Conservation (phyloP, 2,888 invertebrate genomes). For the Allolobophora icterica region DNA sequence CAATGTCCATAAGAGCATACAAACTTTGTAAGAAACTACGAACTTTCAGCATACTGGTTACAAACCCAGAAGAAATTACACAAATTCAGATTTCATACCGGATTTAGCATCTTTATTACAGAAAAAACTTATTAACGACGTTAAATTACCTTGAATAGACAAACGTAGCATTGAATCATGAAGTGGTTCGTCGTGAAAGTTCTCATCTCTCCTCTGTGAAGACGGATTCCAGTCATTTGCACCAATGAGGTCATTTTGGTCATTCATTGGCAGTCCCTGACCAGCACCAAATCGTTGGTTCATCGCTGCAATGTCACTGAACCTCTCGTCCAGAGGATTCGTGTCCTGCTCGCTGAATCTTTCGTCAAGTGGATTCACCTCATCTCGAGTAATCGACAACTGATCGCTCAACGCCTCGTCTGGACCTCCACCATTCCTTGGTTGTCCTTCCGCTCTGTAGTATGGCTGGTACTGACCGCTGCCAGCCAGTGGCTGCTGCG, state of each 20-base stretch:
- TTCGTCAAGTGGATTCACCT: slow-evolving; percentile 34
- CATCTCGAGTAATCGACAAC: background rate
- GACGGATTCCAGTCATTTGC: background rate
- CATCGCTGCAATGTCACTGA: background rate
- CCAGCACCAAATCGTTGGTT: slow-evolving; percentile 1
- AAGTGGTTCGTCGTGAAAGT: background rate
- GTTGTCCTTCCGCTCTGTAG: background rate
- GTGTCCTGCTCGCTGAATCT: slow-evolving; percentile 31
- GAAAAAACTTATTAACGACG: too few species aligned
- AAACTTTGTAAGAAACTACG: too few species aligned
- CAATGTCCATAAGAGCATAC: too few species aligned
- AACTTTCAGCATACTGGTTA: too few species aligned
- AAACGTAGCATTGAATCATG: background rate
- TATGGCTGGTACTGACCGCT: background rate
- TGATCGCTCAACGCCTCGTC: slow-evolving; percentile 22
- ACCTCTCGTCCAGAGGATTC: slow-evolving; percentile 13
- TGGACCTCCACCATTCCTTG: background rate
- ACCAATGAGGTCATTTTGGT: background rate
- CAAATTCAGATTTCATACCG: too few species aligned
- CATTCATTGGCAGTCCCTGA: background rate
- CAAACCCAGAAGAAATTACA: too few species aligned
- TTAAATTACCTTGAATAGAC: background rate
- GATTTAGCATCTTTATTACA: too few species aligned
- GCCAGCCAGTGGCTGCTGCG: background rate
- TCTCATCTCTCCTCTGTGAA: background rate